A percentile compares a stretch with the other conserved stretches of the same genome.
Evolutionary conservation across 1,140 invertebrate species (phyloP).

Genomic region (Lysiphlebus fabarum): DNA sequence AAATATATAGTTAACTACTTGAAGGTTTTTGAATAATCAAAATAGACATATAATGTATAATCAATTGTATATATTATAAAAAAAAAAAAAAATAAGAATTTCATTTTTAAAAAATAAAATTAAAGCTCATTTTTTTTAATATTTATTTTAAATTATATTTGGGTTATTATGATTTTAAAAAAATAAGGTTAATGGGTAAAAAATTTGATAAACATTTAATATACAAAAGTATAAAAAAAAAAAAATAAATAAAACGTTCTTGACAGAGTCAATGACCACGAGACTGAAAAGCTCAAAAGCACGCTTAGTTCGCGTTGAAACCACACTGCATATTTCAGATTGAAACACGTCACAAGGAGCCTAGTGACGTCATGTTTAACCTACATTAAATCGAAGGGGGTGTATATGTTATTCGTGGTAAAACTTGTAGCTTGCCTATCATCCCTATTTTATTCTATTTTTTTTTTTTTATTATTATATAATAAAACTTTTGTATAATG

Average conservation of each 20-base stretch:
- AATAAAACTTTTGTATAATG: too few relatives aligned
- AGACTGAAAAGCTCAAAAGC: constrained; percentile 29
- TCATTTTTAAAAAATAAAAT: too few relatives aligned
- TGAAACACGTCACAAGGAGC: constrained; percentile 37
- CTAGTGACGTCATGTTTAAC: constrained; percentile 41
- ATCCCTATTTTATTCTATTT: constrained; percentile 1
- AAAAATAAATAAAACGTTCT: background rate
- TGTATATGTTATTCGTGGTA: constrained; percentile 15
- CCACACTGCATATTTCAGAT: constrained; percentile 42
- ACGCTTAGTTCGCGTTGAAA: constrained; percentile 19
- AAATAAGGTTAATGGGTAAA: too few relatives aligned
- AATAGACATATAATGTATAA: too few relatives aligned
- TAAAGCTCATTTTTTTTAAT: too few relatives aligned
- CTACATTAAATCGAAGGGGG: constrained; percentile 35
- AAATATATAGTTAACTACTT: too few relatives aligned
- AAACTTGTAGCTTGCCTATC: constrained; percentile 11
- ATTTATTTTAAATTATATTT: too few relatives aligned
- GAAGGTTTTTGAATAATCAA: too few relatives aligned
- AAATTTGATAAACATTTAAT: too few relatives aligned
- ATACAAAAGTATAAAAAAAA: background rate
- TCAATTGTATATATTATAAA: too few relatives aligned
- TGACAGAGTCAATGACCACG: constrained; percentile 37
- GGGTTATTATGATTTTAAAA: too few relatives aligned
- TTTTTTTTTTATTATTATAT: background rate
- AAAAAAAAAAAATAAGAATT: too few relatives aligned